Evolutionary conservation across 2,113 vertebrate species (phyloP).

Genomic region (Spilogale gracilis): DNA sequence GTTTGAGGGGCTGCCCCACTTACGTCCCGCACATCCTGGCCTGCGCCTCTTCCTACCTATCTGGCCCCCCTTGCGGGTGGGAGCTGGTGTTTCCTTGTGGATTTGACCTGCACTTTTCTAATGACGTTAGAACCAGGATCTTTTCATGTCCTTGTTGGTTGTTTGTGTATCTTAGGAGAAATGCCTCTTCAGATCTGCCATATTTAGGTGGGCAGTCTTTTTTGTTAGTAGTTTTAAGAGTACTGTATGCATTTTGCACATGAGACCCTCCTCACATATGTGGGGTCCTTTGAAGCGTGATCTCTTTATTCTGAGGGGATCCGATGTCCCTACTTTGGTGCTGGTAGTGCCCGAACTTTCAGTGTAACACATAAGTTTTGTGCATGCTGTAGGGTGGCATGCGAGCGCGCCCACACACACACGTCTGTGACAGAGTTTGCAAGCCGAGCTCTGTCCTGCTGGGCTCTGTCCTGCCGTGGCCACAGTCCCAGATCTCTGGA

Average conservation of each 20-base stretch:
- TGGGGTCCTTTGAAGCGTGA: not conserved
- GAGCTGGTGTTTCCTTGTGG: not conserved
- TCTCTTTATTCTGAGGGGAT: not conserved
- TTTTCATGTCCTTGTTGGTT: too few species aligned
- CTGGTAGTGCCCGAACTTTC: too few species aligned
- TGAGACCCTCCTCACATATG: not conserved
- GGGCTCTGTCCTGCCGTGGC: not conserved
- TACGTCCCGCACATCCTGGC: too few species aligned
- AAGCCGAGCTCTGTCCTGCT: too few species aligned
- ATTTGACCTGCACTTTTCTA: not conserved
- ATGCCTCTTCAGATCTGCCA: accelerated
- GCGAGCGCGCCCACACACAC: too few species aligned
- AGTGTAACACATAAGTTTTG: too few species aligned
- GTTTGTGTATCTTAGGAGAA: not conserved
- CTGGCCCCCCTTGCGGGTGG: not conserved
- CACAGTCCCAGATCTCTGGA: accelerated
- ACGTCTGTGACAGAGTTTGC: too few species aligned
- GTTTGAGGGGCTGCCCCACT: not conserved
- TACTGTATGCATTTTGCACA: not conserved
- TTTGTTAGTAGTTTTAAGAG: not conserved
- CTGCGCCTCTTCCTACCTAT: accelerated
- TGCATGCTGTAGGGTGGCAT: too few species aligned
- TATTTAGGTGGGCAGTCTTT: not conserved
- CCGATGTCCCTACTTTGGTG: too few species aligned
- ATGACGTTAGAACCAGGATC: too few species aligned